Percentiles rank a stretch among this genome's conserved stretches.
phyloP scores from a whole-genome alignment of 2,797 vertebrate genomes.

The Parambassis ranga region DNA sequence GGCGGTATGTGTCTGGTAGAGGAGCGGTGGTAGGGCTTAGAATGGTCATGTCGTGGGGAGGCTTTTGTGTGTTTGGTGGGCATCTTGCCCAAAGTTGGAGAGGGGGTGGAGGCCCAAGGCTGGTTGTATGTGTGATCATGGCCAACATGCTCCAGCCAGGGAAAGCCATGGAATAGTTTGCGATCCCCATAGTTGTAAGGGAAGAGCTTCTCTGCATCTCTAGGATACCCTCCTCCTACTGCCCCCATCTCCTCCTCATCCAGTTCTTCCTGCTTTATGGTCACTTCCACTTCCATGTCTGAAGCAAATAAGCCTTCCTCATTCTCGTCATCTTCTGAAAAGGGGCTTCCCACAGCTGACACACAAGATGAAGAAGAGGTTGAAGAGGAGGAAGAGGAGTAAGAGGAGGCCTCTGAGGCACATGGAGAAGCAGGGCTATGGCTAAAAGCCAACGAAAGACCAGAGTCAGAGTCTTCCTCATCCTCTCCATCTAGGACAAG shows the following conservation, averaged over 20 bases:
- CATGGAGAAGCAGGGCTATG: conserved; percentile 88
- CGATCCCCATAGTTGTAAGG: conserved; percentile 82
- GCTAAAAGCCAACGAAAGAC: conserved; percentile 92
- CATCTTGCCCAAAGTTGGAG: conserved; percentile 42
- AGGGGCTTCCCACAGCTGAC: conserved; percentile 23
- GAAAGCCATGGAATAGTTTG: conserved; percentile 80
- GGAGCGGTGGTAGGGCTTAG: conserved; percentile 53
- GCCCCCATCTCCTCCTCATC: conserved; percentile 88
- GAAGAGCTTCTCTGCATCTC: conserved; percentile 84
- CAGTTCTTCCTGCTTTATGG: conserved; percentile 68
- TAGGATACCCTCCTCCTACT: conserved; percentile 81
- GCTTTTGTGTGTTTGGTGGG: conserved; percentile 58
- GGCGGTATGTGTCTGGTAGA: conserved; percentile 58
- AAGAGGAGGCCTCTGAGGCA: conserved; percentile 85
- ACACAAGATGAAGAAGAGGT: conserved; percentile 72
- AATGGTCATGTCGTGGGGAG: conserved; percentile 46
- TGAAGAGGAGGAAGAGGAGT: conserved; percentile 75
- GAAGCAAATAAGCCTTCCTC: conserved; percentile 78
- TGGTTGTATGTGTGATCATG: conserved; percentile 98
- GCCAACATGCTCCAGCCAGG: conserved; percentile 86
- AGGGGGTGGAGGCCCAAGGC: conserved; percentile 47
- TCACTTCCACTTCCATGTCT: conserved; percentile 59
- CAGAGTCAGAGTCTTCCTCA: conserved; percentile 92
- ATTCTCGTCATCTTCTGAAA: conserved; percentile 13
- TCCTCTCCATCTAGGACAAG: conserved; percentile 61